phyloP scores from a whole-genome alignment of 2,113 vertebrate genomes.

The Vicugna pacos region DNA sequence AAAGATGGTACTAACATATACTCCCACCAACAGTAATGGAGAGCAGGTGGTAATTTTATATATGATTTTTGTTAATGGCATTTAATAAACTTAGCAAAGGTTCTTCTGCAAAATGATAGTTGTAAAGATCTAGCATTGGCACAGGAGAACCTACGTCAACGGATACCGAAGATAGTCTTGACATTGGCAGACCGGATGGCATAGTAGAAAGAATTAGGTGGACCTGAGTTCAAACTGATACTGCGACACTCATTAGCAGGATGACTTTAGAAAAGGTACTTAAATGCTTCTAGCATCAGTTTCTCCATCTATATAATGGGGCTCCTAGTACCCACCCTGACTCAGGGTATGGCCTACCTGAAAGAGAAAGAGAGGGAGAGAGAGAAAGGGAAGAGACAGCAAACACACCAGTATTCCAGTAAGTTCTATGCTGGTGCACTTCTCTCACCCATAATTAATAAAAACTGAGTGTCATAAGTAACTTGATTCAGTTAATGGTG shows the following conservation, averaged over 20 bases:
- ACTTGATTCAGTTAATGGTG: background rate
- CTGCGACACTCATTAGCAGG: background rate
- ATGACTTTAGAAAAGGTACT: constrained; percentile 8
- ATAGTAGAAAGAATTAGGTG: background rate
- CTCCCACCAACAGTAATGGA: background rate
- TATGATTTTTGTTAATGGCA: background rate
- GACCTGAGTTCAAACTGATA: background rate
- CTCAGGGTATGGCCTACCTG: too few species aligned
- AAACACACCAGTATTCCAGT: background rate
- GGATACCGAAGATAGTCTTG: background rate
- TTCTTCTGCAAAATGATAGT: background rate
- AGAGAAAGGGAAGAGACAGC: background rate
- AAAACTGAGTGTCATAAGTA: background rate
- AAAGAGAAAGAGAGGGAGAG: background rate
- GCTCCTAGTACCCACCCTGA: background rate
- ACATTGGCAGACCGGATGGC: background rate
- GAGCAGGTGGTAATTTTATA: background rate
- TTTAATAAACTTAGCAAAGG: background rate
- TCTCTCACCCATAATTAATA: background rate
- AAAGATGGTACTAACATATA: background rate
- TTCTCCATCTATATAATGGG: background rate
- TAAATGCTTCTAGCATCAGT: background rate
- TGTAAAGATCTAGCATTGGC: background rate
- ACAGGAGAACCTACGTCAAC: background rate
- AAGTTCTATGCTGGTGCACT: background rate